Base-by-base conservation (phyloP, 2,113 vertebrate genomes). In the Symphodus melops region DNA sequence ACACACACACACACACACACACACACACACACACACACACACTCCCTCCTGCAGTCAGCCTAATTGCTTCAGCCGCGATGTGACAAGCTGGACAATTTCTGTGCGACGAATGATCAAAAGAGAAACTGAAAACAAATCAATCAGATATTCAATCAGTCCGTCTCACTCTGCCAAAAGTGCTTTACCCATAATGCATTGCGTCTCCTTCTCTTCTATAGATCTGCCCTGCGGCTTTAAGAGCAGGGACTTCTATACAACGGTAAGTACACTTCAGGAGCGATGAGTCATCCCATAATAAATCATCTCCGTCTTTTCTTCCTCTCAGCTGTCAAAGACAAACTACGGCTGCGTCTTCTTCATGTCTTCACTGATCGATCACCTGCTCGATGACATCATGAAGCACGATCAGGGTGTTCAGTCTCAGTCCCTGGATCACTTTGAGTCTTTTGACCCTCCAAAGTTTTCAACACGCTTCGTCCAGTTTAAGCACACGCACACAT, bases 61-160 rank as follows among this genome's bases (percentile, higher is more conserved):
- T 75, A 81, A 89, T 85, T 84, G 78, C 81, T 83, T 81, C n/a
- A 57, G 68, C 65, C 25, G 21, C 76, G 65, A 86, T 77, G 74
- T 73, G 85, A 83, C 78, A 84, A 86, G 62, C 13, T 57, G 56
- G 81, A 74, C 66, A 57, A 83, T 79, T 59, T 53, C 67, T 73
- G 69, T 63, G 70, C 57, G 28, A 52, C 33, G 19, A 51, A 68
- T 81, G 52, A 77, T 56, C 41, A 79, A 60, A 67, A 56, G 23
- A 76, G 58, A 83, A 75, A 28, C 51, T 13, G 17, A 55, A 14
- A 52, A 53, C 25, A 42, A 9, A 28, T n/a, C 11, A 8, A 56
- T 71, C 66, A 61, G 68, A 80, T 46, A 53, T 76, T 71, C 58
- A 53, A 58, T 67, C 20, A 7, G 12, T 75, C 54, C 23, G 33